Evolutionary conservation across 2,113 vertebrate species (phyloP).

Genomic region (Grammomys dolichurus): DNA sequence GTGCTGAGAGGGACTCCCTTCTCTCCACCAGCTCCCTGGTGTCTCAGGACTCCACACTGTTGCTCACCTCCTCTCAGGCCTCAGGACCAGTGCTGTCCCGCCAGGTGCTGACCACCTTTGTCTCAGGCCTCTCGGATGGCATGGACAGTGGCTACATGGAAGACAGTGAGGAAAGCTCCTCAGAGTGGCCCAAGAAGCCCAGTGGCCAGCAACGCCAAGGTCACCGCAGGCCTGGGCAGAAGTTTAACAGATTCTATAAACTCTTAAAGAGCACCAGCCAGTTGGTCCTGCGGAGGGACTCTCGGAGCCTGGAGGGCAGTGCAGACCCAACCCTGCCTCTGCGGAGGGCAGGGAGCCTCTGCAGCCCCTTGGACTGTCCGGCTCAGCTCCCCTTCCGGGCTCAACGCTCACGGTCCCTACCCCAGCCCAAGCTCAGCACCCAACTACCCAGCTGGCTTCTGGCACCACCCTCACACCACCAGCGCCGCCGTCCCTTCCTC

Average conservation of each 20-base stretch:
- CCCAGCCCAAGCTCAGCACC: constrained; percentile 88
- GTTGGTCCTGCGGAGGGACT: constrained; percentile 83
- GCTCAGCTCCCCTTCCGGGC: constrained; percentile 83
- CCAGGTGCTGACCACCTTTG: constrained; percentile 90
- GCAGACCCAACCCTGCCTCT: constrained; percentile 70
- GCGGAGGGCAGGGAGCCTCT: constrained; percentile 92
- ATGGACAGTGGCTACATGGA: constrained; percentile 95
- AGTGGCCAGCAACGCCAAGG: constrained; percentile 80
- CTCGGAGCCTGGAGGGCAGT: constrained; percentile 15
- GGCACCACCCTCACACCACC: constrained; percentile 85
- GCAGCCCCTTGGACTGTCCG: constrained; percentile 85
- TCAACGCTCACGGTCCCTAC: constrained; percentile 94
- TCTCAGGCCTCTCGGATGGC: constrained; percentile 92
- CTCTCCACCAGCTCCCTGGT: constrained; percentile 87
- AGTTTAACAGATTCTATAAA: constrained; percentile 91
- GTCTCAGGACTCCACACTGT: constrained; percentile 86
- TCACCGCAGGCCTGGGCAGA: constrained; percentile 80
- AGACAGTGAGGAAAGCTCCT: constrained; percentile 90
- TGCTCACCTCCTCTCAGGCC: constrained; percentile 89
- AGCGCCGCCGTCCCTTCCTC: constrained; percentile 93
- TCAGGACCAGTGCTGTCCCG: constrained; percentile 86
- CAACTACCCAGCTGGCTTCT: constrained; percentile 72
- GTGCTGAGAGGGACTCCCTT: constrained; percentile 79
- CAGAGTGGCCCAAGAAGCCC: constrained; percentile 60
- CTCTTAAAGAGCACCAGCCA: constrained; percentile 92